Percentiles rank a stretch among this genome's conserved stretches.
phyloP scores from a whole-genome alignment of 92 coral and sea anemone species.

The Epizoanthus stellaris region DNA sequence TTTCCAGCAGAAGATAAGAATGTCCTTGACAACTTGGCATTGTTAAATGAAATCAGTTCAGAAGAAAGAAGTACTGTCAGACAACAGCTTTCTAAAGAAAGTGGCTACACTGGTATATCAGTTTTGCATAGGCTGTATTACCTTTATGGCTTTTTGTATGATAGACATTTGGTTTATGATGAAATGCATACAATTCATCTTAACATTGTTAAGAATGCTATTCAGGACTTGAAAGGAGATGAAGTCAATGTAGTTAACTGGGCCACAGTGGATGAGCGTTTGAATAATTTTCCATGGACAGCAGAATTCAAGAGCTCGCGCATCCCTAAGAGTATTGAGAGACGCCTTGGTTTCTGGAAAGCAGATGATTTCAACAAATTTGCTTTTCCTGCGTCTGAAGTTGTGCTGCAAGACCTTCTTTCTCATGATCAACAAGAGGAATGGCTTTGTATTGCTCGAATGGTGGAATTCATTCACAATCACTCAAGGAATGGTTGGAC shows the following conservation, averaged over 20 bases:
- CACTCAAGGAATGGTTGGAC: constrained; percentile 58
- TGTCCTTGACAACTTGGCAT: constrained; percentile 28
- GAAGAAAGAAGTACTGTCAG: constrained; percentile 52
- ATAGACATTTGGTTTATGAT: constrained; percentile 64
- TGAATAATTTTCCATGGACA: constrained; percentile 64
- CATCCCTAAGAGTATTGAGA: constrained; percentile 40
- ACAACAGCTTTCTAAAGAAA: constrained; percentile 39
- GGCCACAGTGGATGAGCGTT: constrained; percentile 46
- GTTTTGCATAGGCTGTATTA: constrained; percentile 48
- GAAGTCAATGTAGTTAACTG: constrained; percentile 47
- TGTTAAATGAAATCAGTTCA: constrained; percentile 30
- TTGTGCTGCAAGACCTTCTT: constrained; percentile 31
- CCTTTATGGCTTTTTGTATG: constrained; percentile 46
- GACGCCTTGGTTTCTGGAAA: constrained; percentile 59
- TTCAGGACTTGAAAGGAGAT: constrained; percentile 49
- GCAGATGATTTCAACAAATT: constrained; percentile 49
- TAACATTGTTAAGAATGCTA: constrained; percentile 54
- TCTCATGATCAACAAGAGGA: constrained; percentile 37
- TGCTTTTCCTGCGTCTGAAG: constrained; percentile 61
- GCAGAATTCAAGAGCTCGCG: constrained; percentile 42
- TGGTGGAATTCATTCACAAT: constrained; percentile 51
- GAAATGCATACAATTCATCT: constrained; percentile 57
- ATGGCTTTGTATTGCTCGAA: constrained; percentile 48
- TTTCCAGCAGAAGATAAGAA: constrained; percentile 39
- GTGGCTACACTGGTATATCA: constrained; percentile 60